phyloP scores from a whole-genome alignment of 2,888 invertebrate species.

The Allolobophora icterica region DNA sequence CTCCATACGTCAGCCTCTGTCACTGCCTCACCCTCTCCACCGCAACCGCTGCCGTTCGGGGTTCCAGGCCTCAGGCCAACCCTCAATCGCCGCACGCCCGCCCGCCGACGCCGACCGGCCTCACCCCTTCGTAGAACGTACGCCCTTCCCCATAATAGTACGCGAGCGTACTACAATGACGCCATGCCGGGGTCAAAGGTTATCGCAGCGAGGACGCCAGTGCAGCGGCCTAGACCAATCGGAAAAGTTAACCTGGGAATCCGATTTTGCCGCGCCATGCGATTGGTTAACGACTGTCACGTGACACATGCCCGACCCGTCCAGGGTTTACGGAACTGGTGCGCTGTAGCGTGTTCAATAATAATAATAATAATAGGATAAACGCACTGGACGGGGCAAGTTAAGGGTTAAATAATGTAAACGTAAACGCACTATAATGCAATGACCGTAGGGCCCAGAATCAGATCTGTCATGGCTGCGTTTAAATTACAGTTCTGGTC shows the following conservation, averaged over 20 bases:
- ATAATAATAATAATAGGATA: neutral
- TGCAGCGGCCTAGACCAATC: neutral
- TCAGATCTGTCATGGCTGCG: neutral
- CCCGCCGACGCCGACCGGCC: neutral
- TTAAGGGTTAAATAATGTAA: neutral
- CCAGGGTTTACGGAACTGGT: conserved; percentile 26
- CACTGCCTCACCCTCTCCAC: neutral
- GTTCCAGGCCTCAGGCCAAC: neutral
- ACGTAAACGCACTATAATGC: too few relatives aligned
- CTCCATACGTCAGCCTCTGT: neutral
- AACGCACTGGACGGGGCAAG: neutral
- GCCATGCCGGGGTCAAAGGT: conserved; percentile 13
- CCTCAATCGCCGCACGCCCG: conserved; percentile 17
- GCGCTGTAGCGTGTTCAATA: neutral
- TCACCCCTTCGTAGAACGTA: conserved; percentile 5
- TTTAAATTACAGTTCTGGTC: neutral
- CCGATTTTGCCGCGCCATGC: neutral
- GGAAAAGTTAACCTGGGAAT: conserved; percentile 24
- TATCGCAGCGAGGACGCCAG: neutral
- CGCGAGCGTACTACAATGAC: conserved; percentile 25
- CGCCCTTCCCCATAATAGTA: neutral
- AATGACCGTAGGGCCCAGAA: too few relatives aligned
- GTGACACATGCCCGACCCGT: neutral
- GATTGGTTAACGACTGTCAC: neutral
- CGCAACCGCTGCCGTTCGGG: neutral